Percentiles rank a stretch among this genome's conserved stretches.
Evolutionary conservation across 2,888 invertebrate genomes (phyloP).

Genomic region (Andrena marginata): DNA sequence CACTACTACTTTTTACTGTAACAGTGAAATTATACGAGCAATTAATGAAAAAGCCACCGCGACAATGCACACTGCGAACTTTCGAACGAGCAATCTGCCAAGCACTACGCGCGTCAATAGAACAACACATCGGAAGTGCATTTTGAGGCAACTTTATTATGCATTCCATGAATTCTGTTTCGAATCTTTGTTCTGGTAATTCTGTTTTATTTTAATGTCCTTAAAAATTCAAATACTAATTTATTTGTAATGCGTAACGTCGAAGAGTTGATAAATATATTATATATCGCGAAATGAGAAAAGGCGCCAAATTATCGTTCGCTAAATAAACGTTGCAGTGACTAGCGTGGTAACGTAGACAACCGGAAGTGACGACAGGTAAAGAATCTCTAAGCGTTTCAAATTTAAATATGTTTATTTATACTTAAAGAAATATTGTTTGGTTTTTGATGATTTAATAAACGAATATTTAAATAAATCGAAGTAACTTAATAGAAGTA

Average conservation of each 20-base stretch:
- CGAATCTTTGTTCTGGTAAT: neutral
- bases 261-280: neutral
- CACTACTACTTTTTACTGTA: neutral
- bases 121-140: neutral
- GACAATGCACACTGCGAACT: neutral
- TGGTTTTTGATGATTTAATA: neutral
- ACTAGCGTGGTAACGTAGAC: neutral
- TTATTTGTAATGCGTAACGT: neutral
- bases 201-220: neutral
- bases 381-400: neutral
- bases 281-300: neutral
- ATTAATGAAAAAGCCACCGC: neutral
- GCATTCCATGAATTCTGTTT: neutral
- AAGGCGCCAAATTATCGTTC: neutral
- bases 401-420: neutral
- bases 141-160: neutral
- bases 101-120: neutral
- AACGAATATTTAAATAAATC: too few species aligned
- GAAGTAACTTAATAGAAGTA: too few species aligned
- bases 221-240: neutral
- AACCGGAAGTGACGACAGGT: neutral
- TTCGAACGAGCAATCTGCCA: neutral
- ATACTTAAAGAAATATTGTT: neutral
- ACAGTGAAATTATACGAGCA: neutral
- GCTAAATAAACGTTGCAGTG: neutral